phyloP scores from a whole-genome alignment of 2,888 invertebrate genomes.

The Eupithecia vulgata region DNA sequence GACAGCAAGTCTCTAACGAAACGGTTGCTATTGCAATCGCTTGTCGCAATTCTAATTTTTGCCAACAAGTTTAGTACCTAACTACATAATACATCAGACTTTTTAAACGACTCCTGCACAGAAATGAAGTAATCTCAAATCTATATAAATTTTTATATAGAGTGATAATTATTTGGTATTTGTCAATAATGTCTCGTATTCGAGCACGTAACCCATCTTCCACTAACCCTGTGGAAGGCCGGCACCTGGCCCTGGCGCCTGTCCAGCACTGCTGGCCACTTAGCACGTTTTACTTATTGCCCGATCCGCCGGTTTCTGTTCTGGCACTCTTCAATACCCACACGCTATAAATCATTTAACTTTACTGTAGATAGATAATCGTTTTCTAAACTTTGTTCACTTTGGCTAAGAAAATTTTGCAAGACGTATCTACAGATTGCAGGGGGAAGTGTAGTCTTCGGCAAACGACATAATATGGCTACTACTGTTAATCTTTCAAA shows the following conservation, averaged over 20 bases:
- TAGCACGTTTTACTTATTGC: background rate
- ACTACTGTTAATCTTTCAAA: background rate
- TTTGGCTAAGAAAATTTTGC: background rate
- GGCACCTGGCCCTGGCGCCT: background rate
- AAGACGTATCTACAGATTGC: background rate
- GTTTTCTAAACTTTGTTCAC: background rate
- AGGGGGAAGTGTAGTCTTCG: background rate
- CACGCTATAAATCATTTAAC: background rate
- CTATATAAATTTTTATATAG: background rate
- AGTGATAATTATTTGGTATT: background rate
- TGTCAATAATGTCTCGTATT: background rate
- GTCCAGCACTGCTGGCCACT: background rate
- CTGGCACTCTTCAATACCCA: background rate
- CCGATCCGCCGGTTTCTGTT: background rate
- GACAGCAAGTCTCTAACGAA: background rate
- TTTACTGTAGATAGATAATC: background rate
- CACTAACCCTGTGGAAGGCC: background rate
- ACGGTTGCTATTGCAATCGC: background rate
- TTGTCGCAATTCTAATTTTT: background rate
- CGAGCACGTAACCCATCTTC: background rate
- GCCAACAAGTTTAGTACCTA: background rate
- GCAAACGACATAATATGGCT: background rate
- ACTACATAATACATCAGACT: background rate
- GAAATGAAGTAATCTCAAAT: background rate
- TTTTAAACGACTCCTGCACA: background rate